phyloP scores from a whole-genome alignment of 2,797 vertebrate species.

The Cephalopachus bancanus region DNA sequence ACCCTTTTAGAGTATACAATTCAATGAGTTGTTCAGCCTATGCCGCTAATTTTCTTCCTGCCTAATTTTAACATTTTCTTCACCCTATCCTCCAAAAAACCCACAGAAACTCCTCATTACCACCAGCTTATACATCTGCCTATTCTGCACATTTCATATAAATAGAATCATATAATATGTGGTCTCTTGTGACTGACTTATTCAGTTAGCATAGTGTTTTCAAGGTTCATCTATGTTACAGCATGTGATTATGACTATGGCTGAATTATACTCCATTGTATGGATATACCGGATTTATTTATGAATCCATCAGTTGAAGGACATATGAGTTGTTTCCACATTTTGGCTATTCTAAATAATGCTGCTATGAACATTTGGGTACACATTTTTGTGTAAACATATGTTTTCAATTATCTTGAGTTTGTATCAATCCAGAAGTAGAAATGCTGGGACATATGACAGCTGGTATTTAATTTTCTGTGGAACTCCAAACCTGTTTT shows the following conservation, averaged over 20 bases:
- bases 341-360: not conserved
- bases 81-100: not conserved
- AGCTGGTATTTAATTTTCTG: not conserved
- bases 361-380: not conserved
- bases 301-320: not conserved
- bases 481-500: not conserved
- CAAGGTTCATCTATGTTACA: not conserved
- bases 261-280: not conserved
- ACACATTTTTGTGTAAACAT: not conserved
- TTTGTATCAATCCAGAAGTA: not conserved
- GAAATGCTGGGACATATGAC: not conserved
- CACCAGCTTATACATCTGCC: not conserved
- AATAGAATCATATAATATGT: not conserved
- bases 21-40: not conserved
- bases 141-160: not conserved
- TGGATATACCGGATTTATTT: not conserved
- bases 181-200: not conserved
- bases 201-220: not conserved
- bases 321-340: not conserved
- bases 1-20: not conserved
- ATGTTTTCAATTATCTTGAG: not conserved
- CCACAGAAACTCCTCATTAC: not conserved
- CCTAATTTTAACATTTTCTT: not conserved
- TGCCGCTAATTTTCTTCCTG: not conserved
- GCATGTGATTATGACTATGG: not conserved